phyloP scores from a whole-genome alignment of 2,797 vertebrate genomes.

The Molossus molossus region DNA sequence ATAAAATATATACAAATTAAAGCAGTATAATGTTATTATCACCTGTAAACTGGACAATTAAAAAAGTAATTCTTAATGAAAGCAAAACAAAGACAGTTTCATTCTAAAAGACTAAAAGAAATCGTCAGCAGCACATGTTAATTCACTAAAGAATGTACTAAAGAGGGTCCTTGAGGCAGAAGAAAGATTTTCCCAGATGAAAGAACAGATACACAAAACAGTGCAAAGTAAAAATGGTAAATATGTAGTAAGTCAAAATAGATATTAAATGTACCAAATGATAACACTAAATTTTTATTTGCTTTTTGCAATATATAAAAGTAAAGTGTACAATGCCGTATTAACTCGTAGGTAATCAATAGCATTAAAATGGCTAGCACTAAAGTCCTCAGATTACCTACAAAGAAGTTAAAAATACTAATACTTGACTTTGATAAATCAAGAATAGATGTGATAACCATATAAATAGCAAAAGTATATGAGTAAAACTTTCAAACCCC shows the following conservation, averaged over 20 bases:
- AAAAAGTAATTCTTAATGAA: conserved; percentile 81
- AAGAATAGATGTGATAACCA: neutral
- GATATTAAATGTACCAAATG: conserved; percentile 46
- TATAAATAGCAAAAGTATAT: conserved; percentile 51
- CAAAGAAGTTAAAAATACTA: conserved; percentile 50
- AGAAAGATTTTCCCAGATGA: conserved; percentile 58
- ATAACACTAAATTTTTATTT: neutral
- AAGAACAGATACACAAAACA: conserved; percentile 39
- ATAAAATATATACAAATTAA: conserved; percentile 81
- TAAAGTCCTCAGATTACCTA: conserved; percentile 21
- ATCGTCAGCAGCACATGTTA: conserved; percentile 73
- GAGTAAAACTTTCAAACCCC: conserved; percentile 46
- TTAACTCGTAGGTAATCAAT: neutral
- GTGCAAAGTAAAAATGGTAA: conserved; percentile 55
- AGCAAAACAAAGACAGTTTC: conserved; percentile 81
- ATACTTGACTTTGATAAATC: conserved; percentile 55
- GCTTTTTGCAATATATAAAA: conserved; percentile 36
- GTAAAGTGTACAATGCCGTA: neutral
- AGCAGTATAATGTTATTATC: conserved; percentile 75
- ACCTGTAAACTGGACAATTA: conserved; percentile 80
- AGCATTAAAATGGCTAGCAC: neutral
- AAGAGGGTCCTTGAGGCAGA: conserved; percentile 54
- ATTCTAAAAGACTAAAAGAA: conserved; percentile 79
- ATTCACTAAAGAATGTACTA: conserved; percentile 72
- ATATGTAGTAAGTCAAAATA: conserved; percentile 39